Evolutionary conservation across 2,888 invertebrate genomes (phyloP).

Genomic region (Stictocephala bisonia): DNA sequence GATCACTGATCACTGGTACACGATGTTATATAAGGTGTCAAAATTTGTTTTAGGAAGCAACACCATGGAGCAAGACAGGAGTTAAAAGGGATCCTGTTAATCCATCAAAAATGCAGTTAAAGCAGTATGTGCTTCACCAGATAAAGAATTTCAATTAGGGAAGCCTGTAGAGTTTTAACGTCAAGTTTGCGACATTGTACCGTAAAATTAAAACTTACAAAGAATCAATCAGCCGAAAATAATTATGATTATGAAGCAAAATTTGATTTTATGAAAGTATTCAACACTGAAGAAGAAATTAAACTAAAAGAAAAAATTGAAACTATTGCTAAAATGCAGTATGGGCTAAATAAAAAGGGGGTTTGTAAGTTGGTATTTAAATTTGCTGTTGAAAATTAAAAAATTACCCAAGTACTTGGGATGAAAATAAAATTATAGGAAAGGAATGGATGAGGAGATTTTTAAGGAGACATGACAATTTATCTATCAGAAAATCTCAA

Average conservation of each 20-base stretch:
- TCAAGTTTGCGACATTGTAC: conserved; percentile 9
- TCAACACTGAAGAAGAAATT: conserved; percentile 25
- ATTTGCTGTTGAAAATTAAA: conserved; percentile 19
- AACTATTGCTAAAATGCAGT: conserved; percentile 24
- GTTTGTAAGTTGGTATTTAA: conserved; percentile 28
- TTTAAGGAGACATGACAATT: conserved; percentile 11
- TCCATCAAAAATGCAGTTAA: conserved; percentile 24
- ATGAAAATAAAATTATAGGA: conserved; percentile 29
- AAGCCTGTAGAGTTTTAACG: conserved; percentile 24
- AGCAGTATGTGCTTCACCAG: conserved; percentile 23
- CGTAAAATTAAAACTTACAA: conserved; percentile 3
- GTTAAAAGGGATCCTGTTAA: conserved; percentile 4
- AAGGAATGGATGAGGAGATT: conserved; percentile 28
- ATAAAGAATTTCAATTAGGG: conserved; percentile 24
- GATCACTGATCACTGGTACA: conserved; percentile 35
- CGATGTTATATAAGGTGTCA: conserved; percentile 16
- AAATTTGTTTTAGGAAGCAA: conserved; percentile 6
- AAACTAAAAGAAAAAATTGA: conserved; percentile 15
- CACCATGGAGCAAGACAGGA: neutral
- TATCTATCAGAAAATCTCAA: conserved; percentile 17
- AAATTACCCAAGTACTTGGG: neutral
- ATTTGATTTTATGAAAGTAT: conserved; percentile 38
- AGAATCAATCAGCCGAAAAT: conserved; percentile 44
- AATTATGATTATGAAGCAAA: conserved; percentile 17
- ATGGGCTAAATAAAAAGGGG: conserved; percentile 28